phyloP scores from a whole-genome alignment of 2,113 vertebrate species.

The Amazona vittata region DNA sequence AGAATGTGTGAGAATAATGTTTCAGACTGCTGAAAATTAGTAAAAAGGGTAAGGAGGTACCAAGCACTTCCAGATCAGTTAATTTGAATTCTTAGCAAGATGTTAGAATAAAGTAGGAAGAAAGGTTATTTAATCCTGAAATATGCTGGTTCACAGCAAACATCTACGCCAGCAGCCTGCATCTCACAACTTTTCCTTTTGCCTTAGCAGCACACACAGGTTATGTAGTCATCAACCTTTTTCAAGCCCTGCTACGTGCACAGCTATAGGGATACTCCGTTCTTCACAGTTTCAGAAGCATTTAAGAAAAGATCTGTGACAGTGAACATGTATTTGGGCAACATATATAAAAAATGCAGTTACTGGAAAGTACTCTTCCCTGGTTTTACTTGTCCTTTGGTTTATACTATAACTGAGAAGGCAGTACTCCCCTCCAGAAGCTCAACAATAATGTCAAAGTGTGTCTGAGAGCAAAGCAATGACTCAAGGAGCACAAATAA shows the following conservation, averaged over 20 bases:
- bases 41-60: neutral
- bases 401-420: neutral
- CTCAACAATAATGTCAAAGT: neutral
- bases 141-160: neutral
- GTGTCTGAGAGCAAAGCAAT: neutral
- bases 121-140: neutral
- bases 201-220: neutral
- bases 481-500: neutral
- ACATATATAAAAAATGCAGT: neutral
- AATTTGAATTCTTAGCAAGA: conserved; percentile 10
- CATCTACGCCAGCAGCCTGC: neutral
- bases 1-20: neutral
- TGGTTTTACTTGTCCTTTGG: neutral
- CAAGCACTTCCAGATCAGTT: neutral
- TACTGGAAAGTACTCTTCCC: neutral
- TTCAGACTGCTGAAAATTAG: neutral
- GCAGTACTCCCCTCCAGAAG: neutral
- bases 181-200: neutral
- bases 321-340: neutral
- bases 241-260: neutral
- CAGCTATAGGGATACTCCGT: neutral
- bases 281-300: neutral
- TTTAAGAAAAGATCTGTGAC: neutral
- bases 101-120: neutral
- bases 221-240: neutral